These are phyloP conservation scores for Drosophila sulfurigaster DNA, from an alignment of 1,140 invertebrate genomes.

Conservation along the genomic window DNA sequence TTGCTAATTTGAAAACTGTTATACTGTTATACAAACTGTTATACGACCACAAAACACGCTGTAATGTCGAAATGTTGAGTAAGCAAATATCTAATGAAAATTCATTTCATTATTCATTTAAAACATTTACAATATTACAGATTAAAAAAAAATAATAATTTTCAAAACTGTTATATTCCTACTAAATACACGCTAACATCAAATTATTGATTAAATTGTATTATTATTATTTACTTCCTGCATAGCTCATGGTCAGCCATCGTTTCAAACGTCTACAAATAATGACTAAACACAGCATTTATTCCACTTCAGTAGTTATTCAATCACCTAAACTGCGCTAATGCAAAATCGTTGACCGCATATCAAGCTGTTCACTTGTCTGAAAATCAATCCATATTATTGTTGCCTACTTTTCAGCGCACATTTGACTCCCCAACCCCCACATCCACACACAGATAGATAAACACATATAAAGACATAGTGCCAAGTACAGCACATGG, in stretches of 20 bases:
- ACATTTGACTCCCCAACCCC: not conserved
- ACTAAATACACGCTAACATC: too few relatives aligned
- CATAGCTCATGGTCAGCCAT: too few relatives aligned
- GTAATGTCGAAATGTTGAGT: not conserved
- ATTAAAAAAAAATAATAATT: too few relatives aligned
- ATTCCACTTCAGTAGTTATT: constrained; percentile 1
- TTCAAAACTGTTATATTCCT: too few relatives aligned
- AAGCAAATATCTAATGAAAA: too few relatives aligned
- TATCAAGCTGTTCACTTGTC: constrained; percentile 15
- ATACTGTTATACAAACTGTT: not conserved
- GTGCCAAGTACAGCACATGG: not conserved
- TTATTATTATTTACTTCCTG: too few relatives aligned
- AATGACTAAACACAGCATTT: not conserved
- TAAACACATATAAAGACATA: not conserved
- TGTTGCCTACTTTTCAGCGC: constrained; percentile 65
- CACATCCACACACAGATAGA: not conserved
- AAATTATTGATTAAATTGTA: too few relatives aligned
- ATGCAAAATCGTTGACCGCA: not conserved
- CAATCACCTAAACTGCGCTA: not conserved
- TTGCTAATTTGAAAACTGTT: not conserved
- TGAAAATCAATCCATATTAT: constrained; percentile 74
- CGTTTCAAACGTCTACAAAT: too few relatives aligned
- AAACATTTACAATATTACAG: too few relatives aligned
- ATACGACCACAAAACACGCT: not conserved
- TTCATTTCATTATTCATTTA: too few relatives aligned